Base-by-base conservation (phyloP, 2,888 invertebrate genomes). In the Listrodromus nycthemerus region DNA sequence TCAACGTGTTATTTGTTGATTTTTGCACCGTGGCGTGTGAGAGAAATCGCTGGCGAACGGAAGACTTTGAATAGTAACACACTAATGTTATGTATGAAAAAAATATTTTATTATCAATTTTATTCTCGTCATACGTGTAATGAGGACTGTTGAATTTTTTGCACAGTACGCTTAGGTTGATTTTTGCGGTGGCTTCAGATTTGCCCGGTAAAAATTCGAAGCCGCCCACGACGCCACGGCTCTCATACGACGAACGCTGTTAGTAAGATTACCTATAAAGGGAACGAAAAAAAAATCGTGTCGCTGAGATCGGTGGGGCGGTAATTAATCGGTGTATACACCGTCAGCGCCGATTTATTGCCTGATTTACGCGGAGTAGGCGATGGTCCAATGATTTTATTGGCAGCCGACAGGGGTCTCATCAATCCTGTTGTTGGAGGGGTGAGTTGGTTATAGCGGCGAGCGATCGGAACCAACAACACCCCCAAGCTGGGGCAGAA, bases 261-360 rank as follows among this genome's bases (percentile, higher is more conserved):
- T 27, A 13, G 0, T 27, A 58, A 30, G 24, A 58, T 58, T n/a
- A 58, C 30, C 48, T 61, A 21, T 73, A 19, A 55, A 69, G 74
- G 41, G 16, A 19, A 63, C 4, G 21, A 63, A 27, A 21, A 61
- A 52, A 27, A 66, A 21, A 52, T 24, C 69, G 37, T 27, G 19
- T 19, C n/a, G 37, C 13, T 19, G 30, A 48, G 63, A 80, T 69
- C 78, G 50, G 76, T 21, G 75, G 82, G 67, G 50, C 67, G 85
- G 69, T 86, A 89, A 91, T 91, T 90, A 90, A 90, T 91, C 87
- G 89, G 84, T 88, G 86, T 87, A 8, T 58, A 58, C 27, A 84
- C 85, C 87, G 48, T 80, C 37, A 58, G 79, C 83, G 86, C 85
- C 90, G 88, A 91, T 90, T 91, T 90, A 91, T 88, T 77, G 73